These are phyloP conservation scores for Maniola hyperantus DNA, from an alignment of 2,888 invertebrate species.

Conservation along the genomic window DNA sequence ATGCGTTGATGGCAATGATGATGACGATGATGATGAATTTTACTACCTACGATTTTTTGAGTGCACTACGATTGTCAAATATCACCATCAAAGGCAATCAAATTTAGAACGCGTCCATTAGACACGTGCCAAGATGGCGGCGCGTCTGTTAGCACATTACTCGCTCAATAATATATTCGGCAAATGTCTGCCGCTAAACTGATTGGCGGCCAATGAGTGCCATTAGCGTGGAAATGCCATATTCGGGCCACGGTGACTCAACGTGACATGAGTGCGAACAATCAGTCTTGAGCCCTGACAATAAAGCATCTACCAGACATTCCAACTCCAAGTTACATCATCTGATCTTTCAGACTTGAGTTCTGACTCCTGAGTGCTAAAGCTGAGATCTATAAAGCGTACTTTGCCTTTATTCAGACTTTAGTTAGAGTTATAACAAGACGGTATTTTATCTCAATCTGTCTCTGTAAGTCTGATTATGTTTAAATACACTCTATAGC, in stretches of 20 bases:
- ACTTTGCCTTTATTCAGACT: too few relatives aligned
- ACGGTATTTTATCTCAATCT: too few relatives aligned
- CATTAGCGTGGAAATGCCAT: conserved; percentile 67
- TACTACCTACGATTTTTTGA: too few relatives aligned
- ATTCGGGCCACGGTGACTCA: conserved; percentile 60
- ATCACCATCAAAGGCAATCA: conserved; percentile 44
- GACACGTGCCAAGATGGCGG: conserved; percentile 59
- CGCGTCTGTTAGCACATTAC: conserved; percentile 47
- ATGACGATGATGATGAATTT: too few relatives aligned
- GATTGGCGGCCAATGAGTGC: conserved; percentile 71
- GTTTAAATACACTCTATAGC: too few relatives aligned
- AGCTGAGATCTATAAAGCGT: too few relatives aligned
- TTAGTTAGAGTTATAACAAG: too few relatives aligned
- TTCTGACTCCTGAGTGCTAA: too few relatives aligned
- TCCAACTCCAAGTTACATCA: background rate
- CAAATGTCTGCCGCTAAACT: conserved; percentile 67
- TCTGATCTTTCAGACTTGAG: too few relatives aligned
- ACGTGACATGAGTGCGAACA: conserved; percentile 53
- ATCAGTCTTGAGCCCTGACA: conserved; percentile 43
- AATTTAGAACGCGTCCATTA: conserved; percentile 56
- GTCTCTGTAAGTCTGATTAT: too few relatives aligned
- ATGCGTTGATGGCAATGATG: too few relatives aligned
- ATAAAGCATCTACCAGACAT: background rate
- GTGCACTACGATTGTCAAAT: conserved; percentile 31
- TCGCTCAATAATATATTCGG: conserved; percentile 54